These are phyloP conservation scores for Xanthia togata DNA, from an alignment of 2,888 invertebrate species.

Conservation along the genomic window DNA sequence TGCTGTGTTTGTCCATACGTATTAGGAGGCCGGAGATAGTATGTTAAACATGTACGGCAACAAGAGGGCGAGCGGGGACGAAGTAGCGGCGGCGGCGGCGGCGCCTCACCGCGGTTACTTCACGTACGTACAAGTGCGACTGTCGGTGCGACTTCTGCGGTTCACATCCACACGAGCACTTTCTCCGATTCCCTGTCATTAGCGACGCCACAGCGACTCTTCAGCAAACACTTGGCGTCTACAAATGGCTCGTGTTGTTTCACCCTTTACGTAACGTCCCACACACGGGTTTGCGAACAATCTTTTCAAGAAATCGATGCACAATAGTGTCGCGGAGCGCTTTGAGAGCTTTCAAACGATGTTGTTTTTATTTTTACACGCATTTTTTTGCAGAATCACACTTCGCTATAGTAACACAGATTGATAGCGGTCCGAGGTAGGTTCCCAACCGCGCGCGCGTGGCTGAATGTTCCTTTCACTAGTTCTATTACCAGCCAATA, in stretches of 20 bases:
- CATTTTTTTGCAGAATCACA: conserved; percentile 37
- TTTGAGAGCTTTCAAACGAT: conserved; percentile 49
- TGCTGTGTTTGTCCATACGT: conserved; percentile 61
- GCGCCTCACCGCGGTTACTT: conserved; percentile 47
- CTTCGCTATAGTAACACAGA: conserved; percentile 23
- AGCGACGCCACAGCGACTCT: conserved; percentile 83
- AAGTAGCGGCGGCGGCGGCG: conserved; percentile 55
- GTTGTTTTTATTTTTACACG: conserved; percentile 46
- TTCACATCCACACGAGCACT: conserved; percentile 76
- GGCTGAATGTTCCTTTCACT: conserved; percentile 60
- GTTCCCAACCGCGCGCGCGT: conserved; percentile 43
- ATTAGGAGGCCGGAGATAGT: conserved; percentile 68
- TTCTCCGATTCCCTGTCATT: conserved; percentile 85
- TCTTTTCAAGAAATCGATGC: conserved; percentile 68
- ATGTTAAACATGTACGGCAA: conserved; percentile 62
- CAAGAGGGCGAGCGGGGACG: conserved; percentile 64
- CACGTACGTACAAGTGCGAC: conserved; percentile 64
- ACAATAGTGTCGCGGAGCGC: conserved; percentile 39
- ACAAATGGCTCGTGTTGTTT: conserved; percentile 81
- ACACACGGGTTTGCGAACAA: conserved; percentile 70
- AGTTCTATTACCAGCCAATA: conserved; percentile 47
- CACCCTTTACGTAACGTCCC: conserved; percentile 70
- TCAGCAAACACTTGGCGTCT: conserved; percentile 84
- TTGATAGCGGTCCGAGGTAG: conserved; percentile 27
- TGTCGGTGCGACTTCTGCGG: conserved; percentile 74